Conservation (phyloP, 1,140 invertebrate species). For the Stegodyphus dumicola region DNA sequence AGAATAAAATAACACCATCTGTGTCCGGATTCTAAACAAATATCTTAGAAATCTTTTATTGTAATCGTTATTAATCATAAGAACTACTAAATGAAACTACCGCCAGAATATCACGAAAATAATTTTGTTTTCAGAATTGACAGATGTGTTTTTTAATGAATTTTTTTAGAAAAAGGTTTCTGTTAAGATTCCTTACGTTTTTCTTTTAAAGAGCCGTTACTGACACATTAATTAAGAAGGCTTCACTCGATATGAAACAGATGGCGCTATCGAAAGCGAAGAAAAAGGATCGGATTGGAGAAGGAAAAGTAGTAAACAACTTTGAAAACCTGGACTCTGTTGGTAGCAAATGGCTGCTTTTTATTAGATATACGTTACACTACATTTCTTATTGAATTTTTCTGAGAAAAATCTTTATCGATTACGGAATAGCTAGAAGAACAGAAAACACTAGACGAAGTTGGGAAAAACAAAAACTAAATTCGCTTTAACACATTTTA, state of each 20-base stretch:
- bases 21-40: too few species aligned
- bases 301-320: too few species aligned
- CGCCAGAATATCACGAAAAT: neutral
- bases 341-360: too few species aligned
- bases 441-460: too few species aligned
- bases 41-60: neutral
- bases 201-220: conserved; percentile 6
- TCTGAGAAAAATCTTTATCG: too few species aligned
- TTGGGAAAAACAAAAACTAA: too few species aligned
- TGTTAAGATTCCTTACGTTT: conserved; percentile 4
- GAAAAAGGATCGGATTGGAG: conserved; percentile 21
- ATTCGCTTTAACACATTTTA: too few species aligned
- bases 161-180: conserved; percentile 15
- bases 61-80: conserved; percentile 31
- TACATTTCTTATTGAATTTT: too few species aligned
- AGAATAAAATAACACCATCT: too few species aligned
- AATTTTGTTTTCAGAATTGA: conserved; percentile 15
- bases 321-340: too few species aligned
- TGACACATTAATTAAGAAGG: conserved; percentile 55
- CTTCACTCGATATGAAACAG: conserved; percentile 48
- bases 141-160: conserved; percentile 35
- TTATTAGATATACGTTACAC: too few species aligned
- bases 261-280: conserved; percentile 40
- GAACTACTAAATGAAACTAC: conserved; percentile 18
- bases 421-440: too few species aligned